Evolutionary conservation across 2,113 vertebrate genomes (phyloP).

Genomic region (Ciconia maguari): DNA sequence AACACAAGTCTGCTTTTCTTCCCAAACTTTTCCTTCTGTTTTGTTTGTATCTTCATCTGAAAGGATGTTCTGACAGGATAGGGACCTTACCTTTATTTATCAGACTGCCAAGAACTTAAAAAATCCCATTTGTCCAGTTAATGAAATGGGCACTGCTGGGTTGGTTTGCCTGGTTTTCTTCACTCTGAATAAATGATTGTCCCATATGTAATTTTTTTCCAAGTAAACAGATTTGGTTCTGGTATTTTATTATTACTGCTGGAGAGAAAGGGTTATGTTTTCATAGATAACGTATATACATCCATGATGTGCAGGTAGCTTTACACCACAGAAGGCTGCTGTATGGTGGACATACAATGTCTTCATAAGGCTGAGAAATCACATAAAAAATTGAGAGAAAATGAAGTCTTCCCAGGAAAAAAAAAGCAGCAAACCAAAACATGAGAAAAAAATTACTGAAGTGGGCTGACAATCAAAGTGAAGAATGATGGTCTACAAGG

Average conservation of each 20-base stretch:
- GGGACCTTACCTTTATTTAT: background rate
- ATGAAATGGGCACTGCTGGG: background rate
- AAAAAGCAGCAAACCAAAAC: background rate
- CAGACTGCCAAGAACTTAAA: background rate
- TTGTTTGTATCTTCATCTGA: background rate
- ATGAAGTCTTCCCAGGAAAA: background rate
- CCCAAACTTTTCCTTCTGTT: background rate
- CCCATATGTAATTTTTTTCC: background rate
- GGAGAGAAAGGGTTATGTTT: background rate
- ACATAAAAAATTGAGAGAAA: background rate
- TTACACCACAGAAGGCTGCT: background rate
- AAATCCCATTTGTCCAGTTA: background rate
- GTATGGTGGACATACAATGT: background rate
- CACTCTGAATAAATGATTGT: background rate
- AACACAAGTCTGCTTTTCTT: background rate
- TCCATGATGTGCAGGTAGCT: background rate
- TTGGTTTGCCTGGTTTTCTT: background rate
- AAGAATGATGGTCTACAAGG: rapidly evolving
- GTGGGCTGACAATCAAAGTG: background rate
- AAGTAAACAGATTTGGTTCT: background rate
- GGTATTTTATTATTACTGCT: background rate
- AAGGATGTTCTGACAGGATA: background rate
- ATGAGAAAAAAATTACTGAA: background rate
- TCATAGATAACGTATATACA: background rate
- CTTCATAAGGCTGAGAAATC: background rate